These are phyloP conservation scores for Phocoena sinus DNA, from an alignment of 2,113 vertebrate species.

Conservation along the genomic window DNA sequence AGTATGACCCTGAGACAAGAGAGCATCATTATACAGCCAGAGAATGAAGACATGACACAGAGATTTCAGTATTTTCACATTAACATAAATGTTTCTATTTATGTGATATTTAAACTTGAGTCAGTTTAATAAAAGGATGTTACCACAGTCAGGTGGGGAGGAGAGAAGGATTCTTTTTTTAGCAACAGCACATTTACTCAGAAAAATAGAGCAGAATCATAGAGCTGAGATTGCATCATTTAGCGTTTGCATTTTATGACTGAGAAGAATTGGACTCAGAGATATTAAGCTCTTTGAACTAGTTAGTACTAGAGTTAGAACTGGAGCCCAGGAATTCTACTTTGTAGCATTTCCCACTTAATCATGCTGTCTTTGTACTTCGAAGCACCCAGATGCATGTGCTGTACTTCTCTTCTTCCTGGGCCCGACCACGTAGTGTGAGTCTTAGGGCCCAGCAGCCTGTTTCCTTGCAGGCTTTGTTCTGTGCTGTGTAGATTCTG, in stretches of 20 bases:
- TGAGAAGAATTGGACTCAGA: not conserved
- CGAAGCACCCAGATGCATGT: not conserved
- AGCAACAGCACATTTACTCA: not conserved
- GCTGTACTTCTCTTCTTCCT: not conserved
- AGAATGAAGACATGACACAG: not conserved
- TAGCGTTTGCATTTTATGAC: not conserved
- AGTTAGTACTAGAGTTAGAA: not conserved
- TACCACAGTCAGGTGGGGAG: not conserved
- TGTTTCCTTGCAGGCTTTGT: not conserved
- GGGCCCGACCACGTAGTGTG: not conserved
- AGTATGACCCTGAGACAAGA: not conserved
- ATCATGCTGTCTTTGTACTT: not conserved
- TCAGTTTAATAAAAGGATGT: not conserved
- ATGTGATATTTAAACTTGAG: not conserved
- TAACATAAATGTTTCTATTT: not conserved
- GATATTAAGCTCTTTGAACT: not conserved
- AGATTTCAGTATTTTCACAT: not conserved
- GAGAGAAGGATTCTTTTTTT: not conserved
- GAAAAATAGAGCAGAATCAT: not conserved
- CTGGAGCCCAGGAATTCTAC: not conserved
- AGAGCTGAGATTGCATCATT: not conserved
- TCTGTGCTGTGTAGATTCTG: not conserved
- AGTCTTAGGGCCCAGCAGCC: not conserved
- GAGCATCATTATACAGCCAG: not conserved
- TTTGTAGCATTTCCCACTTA: not conserved